Base-by-base conservation (phyloP, 2,888 invertebrate species). In the Leucozona laternaria region DNA sequence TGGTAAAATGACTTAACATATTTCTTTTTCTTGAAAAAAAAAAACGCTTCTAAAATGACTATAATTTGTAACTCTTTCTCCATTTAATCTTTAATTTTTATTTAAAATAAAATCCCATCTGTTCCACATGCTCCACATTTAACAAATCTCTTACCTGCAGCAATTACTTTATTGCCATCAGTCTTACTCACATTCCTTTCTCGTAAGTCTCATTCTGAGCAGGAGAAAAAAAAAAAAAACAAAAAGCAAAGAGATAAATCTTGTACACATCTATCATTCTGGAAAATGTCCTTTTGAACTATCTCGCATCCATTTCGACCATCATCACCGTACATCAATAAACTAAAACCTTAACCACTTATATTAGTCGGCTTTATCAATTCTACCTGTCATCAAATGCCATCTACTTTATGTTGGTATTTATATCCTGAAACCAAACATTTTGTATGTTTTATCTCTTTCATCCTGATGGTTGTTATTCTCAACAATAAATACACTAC, bases 301-400 rank as follows among this genome's bases (percentile, higher is more conserved):
- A 57, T 31, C n/a, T 57, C 1, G 11, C 31, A 48, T 2, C 13
- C 45, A 31, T 66, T 66, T 20, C 15, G 15, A 22, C 13, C 15
- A 66, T 48, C 31, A 66, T 34, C 20, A 48, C 0, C 66, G 6
- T 34, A 25, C 10, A 25, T 48, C 20, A 28, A 48, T 48, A 31
- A n/a, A 28, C 22, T 22, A 64, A 57, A 17, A 31, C 20, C 66
- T 20, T 48, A 43, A 45, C 62, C 17, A 64, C 45, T 45, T 64
- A 45, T 28, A 73, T 80, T 58, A 77, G 34, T 34, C 37, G 55
- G 66, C 15, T 58, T 48, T 78, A 73, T 78, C 73, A 83, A 78
- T 78, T 83, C 25, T 55, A 83, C 73, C 78, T 83, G 68, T 83
- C 73, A 73, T 48, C 82, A 22, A 68, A 78, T 55, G 82, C 20